Evolutionary conservation across 1,140 invertebrate genomes (phyloP), one percentile per base, ranked within the genome.

Genomic region (Sitodiplosis mosellana): DNA sequence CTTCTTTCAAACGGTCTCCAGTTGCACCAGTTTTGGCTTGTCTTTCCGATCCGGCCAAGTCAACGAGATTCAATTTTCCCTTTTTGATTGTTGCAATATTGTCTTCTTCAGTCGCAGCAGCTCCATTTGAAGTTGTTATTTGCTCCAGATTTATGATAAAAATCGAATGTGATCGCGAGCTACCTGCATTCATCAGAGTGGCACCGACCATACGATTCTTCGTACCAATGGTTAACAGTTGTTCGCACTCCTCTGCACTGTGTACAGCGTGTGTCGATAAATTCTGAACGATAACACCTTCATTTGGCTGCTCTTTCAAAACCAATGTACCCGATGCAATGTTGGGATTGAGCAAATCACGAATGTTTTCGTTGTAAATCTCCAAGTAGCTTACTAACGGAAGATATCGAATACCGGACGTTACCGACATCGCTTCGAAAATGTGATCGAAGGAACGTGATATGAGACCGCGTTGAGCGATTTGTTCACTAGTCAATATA

Each of bases 171-270:
- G 76, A 78, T 38, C 91, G 70, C 0, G 84, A 88, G 22, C 85
- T 90, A 49, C 86, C 83, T 0, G 82, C 79, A 62, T 95, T 95
- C 91, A 95, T 95, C 55, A 93, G 81, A 2, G 91, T 95, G 1
- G 87, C 76, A 1, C 83, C 86, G 36, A 86, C 81, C 14, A 81
- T 78, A 27, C 87, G 69, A 60, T 88, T 88, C 56, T 78, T 71
- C 55, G 86, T 84, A 0, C 86, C 86, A 2, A 74, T 63, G 41
- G 69, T 72, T 72, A 90, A 76, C 8, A 86, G 69, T 41, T 78
- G 72, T 56, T 87, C 80, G 52, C 88, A 87, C 63, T 90, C 84
- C 5, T 68, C 60, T 4, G 81, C 72, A 53, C 65, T 68, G 8
- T 67, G 61, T 1, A 70, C 68, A 0, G 67, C 59, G 36, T 69